Percentiles rank a stretch among this genome's conserved stretches.
phyloP scores from a whole-genome alignment of 1,140 invertebrate genomes.

The Scaptodrosophila lebanonensis region DNA sequence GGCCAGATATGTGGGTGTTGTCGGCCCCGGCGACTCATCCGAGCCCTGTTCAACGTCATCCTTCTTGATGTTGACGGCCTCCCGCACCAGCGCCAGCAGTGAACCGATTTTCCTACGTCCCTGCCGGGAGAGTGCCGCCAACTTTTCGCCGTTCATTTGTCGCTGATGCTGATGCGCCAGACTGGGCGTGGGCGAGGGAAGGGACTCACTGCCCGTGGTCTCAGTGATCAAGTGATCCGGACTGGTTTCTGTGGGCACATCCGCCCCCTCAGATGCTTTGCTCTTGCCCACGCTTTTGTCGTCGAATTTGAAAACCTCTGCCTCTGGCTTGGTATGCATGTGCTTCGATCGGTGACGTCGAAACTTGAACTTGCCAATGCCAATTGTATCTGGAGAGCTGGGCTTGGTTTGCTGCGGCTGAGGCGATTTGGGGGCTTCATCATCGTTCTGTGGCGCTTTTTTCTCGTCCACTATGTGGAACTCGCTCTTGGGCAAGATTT shows the following conservation, averaged over 20 bases:
- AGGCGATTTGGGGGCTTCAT: conserved; percentile 21
- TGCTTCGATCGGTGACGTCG: conserved; percentile 48
- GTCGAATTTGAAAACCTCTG: conserved; percentile 71
- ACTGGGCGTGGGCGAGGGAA: conserved; percentile 58
- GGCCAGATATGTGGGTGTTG: conserved; percentile 53
- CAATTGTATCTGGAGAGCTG: conserved; percentile 26
- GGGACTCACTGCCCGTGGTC: conserved; percentile 5
- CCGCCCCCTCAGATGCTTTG: conserved; percentile 21
- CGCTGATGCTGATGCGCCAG: conserved; percentile 19
- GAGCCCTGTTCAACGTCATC: conserved; percentile 50
- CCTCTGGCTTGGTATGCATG: conserved; percentile 39
- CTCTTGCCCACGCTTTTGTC: conserved; percentile 47
- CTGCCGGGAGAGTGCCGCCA: conserved; percentile 62
- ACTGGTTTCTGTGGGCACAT: conserved; percentile 25
- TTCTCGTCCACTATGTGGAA: conserved; percentile 66
- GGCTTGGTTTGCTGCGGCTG: conserved; percentile 3
- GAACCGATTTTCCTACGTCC: conserved; percentile 74
- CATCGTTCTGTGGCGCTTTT: conserved; percentile 24
- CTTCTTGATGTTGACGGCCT: conserved; percentile 64
- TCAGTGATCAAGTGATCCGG: conserved; percentile 31
- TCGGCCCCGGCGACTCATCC: conserved; percentile 48
- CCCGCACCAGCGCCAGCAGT: conserved; percentile 63
- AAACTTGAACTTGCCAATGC: conserved; percentile 67
- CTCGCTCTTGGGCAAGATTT: conserved; percentile 48
- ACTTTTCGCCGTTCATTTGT: conserved; percentile 49